A percentile compares a stretch with the other conserved stretches of the same genome.
These are phyloP conservation scores for Cygnus olor DNA, from an alignment of 2,797 vertebrate genomes.

Conservation along the genomic window DNA sequence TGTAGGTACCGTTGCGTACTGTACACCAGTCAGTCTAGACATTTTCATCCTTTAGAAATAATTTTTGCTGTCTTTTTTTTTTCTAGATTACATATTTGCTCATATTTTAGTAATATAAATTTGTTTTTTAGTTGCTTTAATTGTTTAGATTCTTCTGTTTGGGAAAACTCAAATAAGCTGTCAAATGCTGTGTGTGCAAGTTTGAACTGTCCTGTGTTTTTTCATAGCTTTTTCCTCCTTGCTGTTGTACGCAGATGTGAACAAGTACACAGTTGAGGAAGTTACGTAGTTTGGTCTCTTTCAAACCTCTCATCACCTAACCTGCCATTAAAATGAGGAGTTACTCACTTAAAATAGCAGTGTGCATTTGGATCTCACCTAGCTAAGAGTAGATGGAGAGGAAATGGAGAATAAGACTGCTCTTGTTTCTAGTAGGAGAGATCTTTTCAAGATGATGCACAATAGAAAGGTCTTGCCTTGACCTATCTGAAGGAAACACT, in stretches of 20 bases:
- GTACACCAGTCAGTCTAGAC: background rate
- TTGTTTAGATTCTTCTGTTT: conserved; percentile 39
- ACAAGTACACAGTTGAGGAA: conserved; percentile 8
- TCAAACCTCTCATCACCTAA: conserved; percentile 38
- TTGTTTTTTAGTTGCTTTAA: conserved; percentile 25
- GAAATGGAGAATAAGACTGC: background rate
- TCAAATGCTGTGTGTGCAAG: conserved; percentile 13
- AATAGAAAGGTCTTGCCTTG: background rate
- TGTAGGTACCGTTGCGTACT: rapidly evolving
- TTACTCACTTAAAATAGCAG: background rate
- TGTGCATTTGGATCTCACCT: background rate
- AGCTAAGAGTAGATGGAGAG: background rate
- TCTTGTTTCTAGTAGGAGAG: background rate
- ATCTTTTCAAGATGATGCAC: background rate
- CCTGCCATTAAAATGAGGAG: background rate
- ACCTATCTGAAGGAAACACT: background rate
- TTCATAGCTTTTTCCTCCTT: conserved; percentile 44
- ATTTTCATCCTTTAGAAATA: background rate
- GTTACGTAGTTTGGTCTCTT: conserved; percentile 7
- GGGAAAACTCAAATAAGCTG: conserved; percentile 42
- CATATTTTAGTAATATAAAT: background rate
- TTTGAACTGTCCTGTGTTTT: conserved; percentile 55
- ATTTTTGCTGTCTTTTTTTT: background rate
- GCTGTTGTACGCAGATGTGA: conserved; percentile 1
- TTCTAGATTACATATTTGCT: background rate